A percentile compares a stretch with the other conserved stretches of the same genome.
Evolutionary conservation across 2,113 vertebrate species (phyloP).

Genomic region (Hiodon tergisus): DNA sequence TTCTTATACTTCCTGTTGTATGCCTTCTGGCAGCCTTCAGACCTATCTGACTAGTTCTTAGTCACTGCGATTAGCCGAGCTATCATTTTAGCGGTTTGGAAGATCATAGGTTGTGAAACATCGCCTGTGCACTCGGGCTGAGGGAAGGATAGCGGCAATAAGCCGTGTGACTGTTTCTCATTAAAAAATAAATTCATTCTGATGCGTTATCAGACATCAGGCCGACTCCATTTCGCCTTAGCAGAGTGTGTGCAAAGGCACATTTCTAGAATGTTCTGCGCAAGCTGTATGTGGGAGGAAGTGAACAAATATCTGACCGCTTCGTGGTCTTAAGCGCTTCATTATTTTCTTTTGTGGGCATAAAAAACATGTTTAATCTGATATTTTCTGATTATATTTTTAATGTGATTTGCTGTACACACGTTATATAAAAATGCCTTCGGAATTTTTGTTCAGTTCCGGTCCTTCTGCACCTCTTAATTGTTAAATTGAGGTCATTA

Average conservation of each 20-base stretch:
- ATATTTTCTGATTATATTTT: no score
- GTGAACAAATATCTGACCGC: background rate
- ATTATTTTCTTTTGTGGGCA: no score
- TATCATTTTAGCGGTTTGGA: background rate
- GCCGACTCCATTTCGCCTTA: background rate
- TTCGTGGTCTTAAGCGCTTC: background rate
- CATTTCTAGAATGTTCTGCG: background rate
- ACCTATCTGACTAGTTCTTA: background rate
- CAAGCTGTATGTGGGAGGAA: background rate
- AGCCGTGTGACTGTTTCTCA: background rate
- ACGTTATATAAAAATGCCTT: no score
- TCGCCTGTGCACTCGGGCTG: no score
- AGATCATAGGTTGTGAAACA: background rate
- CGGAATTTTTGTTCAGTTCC: no score
- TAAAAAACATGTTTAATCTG: no score
- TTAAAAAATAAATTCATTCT: background rate
- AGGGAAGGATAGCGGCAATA: no score
- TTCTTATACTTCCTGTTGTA: background rate
- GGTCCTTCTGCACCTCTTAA: no score
- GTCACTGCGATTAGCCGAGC: background rate
- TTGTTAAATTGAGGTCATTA: no score
- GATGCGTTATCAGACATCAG: background rate
- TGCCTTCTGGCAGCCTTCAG: background rate
- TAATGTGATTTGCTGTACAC: no score
- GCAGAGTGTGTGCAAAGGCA: background rate